Evolutionary conservation across 2,888 invertebrate species (phyloP), one percentile per base, ranked within the genome.

Genomic region (Agrilus cyanescens): DNA sequence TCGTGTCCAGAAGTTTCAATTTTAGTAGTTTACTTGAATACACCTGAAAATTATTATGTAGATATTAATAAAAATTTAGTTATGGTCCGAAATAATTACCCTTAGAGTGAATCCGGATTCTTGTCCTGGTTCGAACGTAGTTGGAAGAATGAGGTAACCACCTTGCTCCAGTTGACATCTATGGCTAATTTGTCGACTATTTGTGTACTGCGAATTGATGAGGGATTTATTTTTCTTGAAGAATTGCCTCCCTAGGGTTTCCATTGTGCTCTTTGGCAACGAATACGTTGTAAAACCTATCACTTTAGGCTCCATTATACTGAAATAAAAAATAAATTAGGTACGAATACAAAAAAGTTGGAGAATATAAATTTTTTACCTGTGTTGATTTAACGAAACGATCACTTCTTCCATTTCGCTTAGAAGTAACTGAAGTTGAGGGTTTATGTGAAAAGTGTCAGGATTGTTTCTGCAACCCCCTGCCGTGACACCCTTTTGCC

Each of bases 371-470:
- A 25, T 10, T 10, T 1, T 25, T 6, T 25, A 25, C 25, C 25
- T 25, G 64, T 88, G 87, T 59, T 91, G 91, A 62, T 86, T 86
- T 10, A 91, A 67, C 0, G 88, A 88, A 40, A 91, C 79, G 12
- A 91, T 79, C 1, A 88, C 80, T 64, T 85, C 85, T 58, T 85
- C 85, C 69, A 78, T 77, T 60, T 89, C 89, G 54, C 78, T 80
- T 25, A 91, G 65, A 36, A 80, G 75, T 37, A 93, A 63, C 57
- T 90, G 82, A 32, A 93, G 71, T 69, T 93, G 91, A 0, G 93
- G 93, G 66, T 93, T 93, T 60, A 90, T 87, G 64, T 91, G 90
- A 63, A 93, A 91, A 32, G 89, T 89, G 60, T 90, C 87, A 76
- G 80, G 81, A 63, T 89, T 85, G 66, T 91, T 91, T 53, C 89